Evolutionary conservation across 2,113 vertebrate species (phyloP).

Genomic region (Rhinogobius similis): DNA sequence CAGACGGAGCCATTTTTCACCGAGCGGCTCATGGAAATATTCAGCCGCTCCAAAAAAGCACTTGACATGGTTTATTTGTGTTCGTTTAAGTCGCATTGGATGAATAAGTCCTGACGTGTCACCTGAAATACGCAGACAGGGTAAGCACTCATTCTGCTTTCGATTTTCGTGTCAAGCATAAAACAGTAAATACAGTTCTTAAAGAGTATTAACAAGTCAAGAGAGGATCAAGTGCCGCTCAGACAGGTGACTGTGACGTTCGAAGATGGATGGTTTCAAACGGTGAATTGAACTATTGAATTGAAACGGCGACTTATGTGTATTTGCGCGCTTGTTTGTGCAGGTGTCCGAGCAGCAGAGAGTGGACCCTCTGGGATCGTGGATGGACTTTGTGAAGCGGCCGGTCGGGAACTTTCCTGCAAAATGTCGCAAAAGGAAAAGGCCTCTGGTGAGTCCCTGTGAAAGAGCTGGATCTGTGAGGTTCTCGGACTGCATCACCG

Average conservation of each 20-base stretch:
- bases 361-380: conserved; percentile 87
- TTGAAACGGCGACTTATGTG: background rate
- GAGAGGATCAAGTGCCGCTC: background rate
- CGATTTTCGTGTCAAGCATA: conserved; percentile 22
- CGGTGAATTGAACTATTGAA: background rate
- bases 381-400: conserved; percentile 92
- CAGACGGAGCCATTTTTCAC: conserved; percentile 53
- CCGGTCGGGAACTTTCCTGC: conserved; percentile 80
- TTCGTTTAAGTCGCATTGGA: conserved; percentile 52
- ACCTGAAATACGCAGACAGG: conserved; percentile 57
- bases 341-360: conserved; percentile 81
- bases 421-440: conserved; percentile 87
- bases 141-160: conserved; percentile 31
- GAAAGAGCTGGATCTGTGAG: background rate
- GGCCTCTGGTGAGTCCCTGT: conserved; percentile 78
- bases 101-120: conserved; percentile 56
- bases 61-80: conserved; percentile 65
- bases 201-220: background rate
- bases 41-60: conserved; percentile 49
- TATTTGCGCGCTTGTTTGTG: conserved; percentile 6
- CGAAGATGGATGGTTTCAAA: background rate
- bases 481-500: background rate
- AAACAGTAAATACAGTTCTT: conserved; percentile 23
- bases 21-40: conserved; percentile 63
- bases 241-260: background rate